Percentiles rank a stretch among this genome's conserved stretches.
Conservation (phyloP, 2,888 invertebrate genomes). For the Anoplius nigerrimus region DNA sequence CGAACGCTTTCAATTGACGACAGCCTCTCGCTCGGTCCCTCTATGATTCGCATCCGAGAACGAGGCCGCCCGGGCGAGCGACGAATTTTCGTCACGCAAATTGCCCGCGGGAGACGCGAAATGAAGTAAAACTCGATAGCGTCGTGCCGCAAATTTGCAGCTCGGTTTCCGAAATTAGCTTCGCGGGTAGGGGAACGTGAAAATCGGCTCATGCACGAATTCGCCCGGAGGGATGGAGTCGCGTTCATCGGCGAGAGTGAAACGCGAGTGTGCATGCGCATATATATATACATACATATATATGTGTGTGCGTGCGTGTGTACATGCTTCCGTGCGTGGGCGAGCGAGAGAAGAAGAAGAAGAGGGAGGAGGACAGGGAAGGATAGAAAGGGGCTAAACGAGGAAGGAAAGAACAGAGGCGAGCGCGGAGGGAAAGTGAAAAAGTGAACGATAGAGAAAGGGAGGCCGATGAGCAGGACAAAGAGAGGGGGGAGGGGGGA, state of each 20-base stretch:
- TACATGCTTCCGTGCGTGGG: neutral
- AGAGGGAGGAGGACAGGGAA: neutral
- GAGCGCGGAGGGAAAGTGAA: neutral
- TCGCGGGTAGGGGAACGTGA: slow-evolving; percentile 29
- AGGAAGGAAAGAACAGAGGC: neutral
- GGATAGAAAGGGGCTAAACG: slow-evolving; percentile 7
- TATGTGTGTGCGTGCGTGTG: slow-evolving; percentile 17
- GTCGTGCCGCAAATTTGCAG: slow-evolving; percentile 55
- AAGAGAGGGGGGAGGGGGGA: slow-evolving; percentile 9
- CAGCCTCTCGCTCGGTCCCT: no score
- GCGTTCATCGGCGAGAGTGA: no score
- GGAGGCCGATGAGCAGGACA: neutral
- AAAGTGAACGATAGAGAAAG: neutral
- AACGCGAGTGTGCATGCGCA: no score
- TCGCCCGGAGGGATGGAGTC: slow-evolving; percentile 45
- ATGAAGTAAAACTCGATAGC: slow-evolving; percentile 56
- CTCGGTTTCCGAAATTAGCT: slow-evolving; percentile 57
- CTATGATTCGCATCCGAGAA: slow-evolving; percentile 19
- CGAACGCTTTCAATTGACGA: no score
- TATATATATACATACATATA: no score
- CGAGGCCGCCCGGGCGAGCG: slow-evolving; percentile 18
- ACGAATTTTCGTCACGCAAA: slow-evolving; percentile 30
- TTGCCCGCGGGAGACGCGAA: slow-evolving; percentile 42
- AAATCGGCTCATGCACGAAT: slow-evolving; percentile 48
- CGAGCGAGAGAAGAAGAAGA: neutral